phyloP scores from a whole-genome alignment of 2,113 vertebrate species.

The Pelusios castaneus region DNA sequence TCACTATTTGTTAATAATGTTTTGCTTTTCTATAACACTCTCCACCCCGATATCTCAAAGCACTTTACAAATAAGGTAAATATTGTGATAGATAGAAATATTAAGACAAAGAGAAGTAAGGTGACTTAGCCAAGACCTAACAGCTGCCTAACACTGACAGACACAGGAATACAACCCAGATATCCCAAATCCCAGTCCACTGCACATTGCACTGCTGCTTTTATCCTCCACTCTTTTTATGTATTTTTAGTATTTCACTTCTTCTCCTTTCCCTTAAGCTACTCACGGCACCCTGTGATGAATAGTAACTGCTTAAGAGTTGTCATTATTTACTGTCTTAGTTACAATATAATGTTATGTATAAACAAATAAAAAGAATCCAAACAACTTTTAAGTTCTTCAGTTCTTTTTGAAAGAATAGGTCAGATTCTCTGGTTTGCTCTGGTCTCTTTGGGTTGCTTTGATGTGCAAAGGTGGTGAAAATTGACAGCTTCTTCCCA shows the following conservation, averaged over 20 bases:
- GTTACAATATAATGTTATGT: not conserved
- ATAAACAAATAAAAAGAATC: not conserved
- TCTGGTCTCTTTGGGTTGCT: not conserved
- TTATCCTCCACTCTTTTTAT: not conserved
- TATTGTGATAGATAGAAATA: not conserved
- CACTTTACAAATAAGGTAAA: not conserved
- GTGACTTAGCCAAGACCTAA: not conserved
- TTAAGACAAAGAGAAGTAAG: not conserved
- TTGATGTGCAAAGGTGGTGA: not conserved
- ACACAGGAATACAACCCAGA: not conserved
- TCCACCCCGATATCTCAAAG: not conserved
- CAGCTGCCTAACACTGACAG: not conserved
- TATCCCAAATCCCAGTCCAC: not conserved
- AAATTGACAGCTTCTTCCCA: not conserved
- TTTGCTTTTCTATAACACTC: not conserved
- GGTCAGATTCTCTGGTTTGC: not conserved
- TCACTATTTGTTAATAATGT: not conserved
- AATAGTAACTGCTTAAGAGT: not conserved
- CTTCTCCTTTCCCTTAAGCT: not conserved
- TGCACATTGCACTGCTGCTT: not conserved
- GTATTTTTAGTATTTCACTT: not conserved
- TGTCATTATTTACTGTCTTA: not conserved
- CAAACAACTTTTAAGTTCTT: not conserved
- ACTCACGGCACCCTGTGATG: not conserved
- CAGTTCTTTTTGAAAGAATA: not conserved